Conservation (phyloP, 2,113 vertebrate species). For the Gopherus flavomarginatus region DNA sequence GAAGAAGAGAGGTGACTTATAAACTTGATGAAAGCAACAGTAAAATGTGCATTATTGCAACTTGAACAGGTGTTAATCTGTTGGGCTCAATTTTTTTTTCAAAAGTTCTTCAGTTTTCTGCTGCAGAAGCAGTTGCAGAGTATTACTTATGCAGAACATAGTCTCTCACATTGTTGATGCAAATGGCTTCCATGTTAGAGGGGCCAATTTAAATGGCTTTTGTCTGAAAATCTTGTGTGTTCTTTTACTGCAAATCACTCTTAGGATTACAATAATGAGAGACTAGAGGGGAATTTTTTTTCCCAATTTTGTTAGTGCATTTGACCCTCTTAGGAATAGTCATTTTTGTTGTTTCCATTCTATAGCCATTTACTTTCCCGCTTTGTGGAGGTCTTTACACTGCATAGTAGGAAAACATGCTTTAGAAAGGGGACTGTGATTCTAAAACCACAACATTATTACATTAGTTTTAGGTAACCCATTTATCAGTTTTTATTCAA, state of each 20-base stretch:
- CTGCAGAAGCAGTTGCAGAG: background rate
- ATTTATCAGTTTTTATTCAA: background rate
- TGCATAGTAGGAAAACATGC: background rate
- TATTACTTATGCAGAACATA: background rate
- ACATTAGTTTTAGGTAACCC: no score
- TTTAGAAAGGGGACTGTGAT: background rate
- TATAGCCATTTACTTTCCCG: background rate
- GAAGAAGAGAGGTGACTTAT: background rate
- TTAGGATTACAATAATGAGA: background rate
- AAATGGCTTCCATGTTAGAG: background rate
- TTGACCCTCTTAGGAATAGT: background rate
- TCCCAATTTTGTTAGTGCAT: background rate
- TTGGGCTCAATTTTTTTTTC: background rate
- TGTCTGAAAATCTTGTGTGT: background rate
- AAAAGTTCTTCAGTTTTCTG: background rate
- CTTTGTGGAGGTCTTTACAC: background rate
- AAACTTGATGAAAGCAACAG: background rate
- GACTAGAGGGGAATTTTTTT: background rate
- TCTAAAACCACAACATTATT: background rate
- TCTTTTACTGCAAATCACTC: background rate
- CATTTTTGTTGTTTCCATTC: background rate
- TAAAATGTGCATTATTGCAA: background rate
- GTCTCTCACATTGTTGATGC: background rate
- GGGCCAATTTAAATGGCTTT: background rate
- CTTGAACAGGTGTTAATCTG: background rate